phyloP scores from a whole-genome alignment of 2,113 vertebrate species.

The Rallus limicola region DNA sequence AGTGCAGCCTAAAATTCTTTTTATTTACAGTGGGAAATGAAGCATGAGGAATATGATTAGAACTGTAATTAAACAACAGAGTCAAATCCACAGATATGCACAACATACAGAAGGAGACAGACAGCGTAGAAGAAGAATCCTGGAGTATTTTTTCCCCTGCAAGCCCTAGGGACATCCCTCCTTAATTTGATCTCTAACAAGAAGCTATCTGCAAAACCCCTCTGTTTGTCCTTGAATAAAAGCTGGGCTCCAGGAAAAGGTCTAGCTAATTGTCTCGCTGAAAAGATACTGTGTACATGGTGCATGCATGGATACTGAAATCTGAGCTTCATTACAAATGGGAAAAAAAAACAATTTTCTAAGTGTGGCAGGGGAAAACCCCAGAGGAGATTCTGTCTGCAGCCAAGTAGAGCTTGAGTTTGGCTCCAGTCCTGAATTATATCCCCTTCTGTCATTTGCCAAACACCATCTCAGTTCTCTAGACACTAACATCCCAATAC shows the following conservation, averaged over 20 bases:
- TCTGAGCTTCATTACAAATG: neutral
- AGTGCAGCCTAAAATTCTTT: conserved; percentile 6
- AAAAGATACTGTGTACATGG: neutral
- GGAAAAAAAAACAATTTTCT: neutral
- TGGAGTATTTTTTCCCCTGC: neutral
- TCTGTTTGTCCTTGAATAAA: neutral
- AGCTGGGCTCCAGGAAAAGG: conserved; percentile 7
- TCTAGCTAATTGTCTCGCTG: neutral
- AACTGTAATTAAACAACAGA: conserved; percentile 32
- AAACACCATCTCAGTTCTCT: conserved; percentile 18
- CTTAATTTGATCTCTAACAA: conserved; percentile 1
- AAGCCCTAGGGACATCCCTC: neutral
- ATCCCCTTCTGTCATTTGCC: neutral
- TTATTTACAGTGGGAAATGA: conserved; percentile 35
- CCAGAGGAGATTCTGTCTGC: neutral
- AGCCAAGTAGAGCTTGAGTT: neutral
- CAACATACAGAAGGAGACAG: neutral
- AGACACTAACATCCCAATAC: neutral
- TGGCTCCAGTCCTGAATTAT: conserved; percentile 1
- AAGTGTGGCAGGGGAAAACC: neutral
- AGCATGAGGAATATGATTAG: conserved; percentile 26
- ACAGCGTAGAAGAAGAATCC: neutral
- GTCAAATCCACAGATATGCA: neutral
- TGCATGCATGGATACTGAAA: neutral
- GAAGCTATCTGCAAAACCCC: neutral